Evolutionary conservation across 2,797 vertebrate genomes (phyloP), one percentile per base, ranked within the genome.

Genomic region (Oreochromis mossambicus): DNA sequence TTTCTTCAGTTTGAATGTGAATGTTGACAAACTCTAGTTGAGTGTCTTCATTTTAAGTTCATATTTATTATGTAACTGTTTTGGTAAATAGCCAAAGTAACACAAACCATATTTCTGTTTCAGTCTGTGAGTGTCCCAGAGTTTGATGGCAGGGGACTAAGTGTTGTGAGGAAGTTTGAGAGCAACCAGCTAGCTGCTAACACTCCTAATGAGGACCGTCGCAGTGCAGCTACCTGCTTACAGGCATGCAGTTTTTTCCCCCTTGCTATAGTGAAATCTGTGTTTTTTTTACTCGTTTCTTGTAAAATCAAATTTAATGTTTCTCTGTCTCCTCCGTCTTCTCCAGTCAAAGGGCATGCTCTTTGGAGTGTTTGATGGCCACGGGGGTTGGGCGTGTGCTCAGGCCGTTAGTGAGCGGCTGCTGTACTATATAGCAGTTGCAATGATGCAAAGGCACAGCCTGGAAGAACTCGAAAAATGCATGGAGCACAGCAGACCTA

Each of bases 361-460:
- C 91, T 99, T 99, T 29, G 98, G 98, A 0, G 92, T 99, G 83
- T 99, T 99, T 1, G 98, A 99, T 1, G 98, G 98, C 7, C 98
- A 99, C 0, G 98, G 98, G 0, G 98, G 98, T 10, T 96, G 97
- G 7, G 97, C 97, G 0, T 99, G 98, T 34, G 98, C 98, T 1
- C 98, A 99, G 91, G 97, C 98, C 0, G 96, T 99, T 5, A 98
- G 98, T 0, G 97, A 99, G 92, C 96, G 98, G 43, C 95, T 99
- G 21, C 96, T 98, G 52, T 98, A 98, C 90, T 99, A 99, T 26
- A 91, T 97, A 5, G 97, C 98, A 0, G 96, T 98, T 77, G 97
- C 98, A 5, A 97, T 99, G 93, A 97, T 99, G 97, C 91, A 97
- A 32, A 97, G 96, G 73, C 95, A 95, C 56, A 95, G 90, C 43